These are phyloP conservation scores for Beroe forskalii DNA, from an alignment of 37 sponge, comb jelly and placozoan genomes.

Conservation along the genomic window DNA sequence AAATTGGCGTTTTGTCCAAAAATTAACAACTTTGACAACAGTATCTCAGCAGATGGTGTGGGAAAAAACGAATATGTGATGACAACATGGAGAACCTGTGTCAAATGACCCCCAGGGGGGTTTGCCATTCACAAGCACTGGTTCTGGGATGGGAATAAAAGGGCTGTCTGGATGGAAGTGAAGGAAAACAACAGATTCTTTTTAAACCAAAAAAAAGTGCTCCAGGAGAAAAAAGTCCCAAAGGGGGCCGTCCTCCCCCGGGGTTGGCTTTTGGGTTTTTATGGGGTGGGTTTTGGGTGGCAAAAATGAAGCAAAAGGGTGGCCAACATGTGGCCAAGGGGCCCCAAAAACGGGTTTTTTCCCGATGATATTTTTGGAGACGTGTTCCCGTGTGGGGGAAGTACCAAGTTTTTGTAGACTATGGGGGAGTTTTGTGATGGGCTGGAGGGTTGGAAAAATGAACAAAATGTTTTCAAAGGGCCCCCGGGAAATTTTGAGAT, in stretches of 20 bases:
- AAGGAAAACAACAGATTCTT: not conserved
- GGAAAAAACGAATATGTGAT: not conserved
- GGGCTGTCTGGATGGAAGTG: constrained; percentile 20
- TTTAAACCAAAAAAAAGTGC: not conserved
- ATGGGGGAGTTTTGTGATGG: not conserved
- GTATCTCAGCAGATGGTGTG: not conserved
- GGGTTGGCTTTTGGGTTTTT: not conserved
- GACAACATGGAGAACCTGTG: not conserved
- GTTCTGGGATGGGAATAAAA: constrained; percentile 20
- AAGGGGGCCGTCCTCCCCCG: not conserved
- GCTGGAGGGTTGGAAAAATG: not conserved
- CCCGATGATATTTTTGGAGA: not conserved
- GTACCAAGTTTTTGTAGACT: not conserved
- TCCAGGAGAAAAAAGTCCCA: not conserved
- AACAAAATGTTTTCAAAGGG: not conserved
- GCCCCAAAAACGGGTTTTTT: not conserved
- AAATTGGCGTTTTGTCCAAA: not conserved
- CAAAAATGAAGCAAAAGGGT: not conserved
- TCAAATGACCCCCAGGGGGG: not conserved
- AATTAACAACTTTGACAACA: not conserved
- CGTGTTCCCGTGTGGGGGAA: not conserved
- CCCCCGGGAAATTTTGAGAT: not conserved
- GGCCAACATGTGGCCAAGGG: not conserved
- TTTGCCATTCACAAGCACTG: constrained; percentile 19
- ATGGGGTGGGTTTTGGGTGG: not conserved